Evolutionary conservation across 2,797 vertebrate species (phyloP).

Genomic region (Amniataba percoides): DNA sequence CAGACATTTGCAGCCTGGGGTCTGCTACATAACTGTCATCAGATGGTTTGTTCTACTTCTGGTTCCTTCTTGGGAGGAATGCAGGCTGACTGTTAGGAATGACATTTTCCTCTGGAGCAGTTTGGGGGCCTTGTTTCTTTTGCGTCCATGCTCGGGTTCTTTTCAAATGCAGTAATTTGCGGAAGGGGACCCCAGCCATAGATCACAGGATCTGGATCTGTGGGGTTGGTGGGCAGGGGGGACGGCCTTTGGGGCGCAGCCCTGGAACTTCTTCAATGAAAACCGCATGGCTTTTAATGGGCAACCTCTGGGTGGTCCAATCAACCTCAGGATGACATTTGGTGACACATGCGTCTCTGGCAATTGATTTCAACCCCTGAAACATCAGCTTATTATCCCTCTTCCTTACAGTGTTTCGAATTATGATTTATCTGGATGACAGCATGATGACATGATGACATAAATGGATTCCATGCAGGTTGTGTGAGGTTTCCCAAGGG

Average conservation of each 20-base stretch:
- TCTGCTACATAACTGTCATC: slow-evolving; percentile 51
- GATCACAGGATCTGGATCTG: slow-evolving; percentile 73
- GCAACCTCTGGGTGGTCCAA: slow-evolving; percentile 79
- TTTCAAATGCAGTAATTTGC: slow-evolving; percentile 77
- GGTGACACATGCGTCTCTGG: slow-evolving; percentile 73
- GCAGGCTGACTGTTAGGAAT: slow-evolving; percentile 55
- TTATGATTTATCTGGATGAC: slow-evolving; percentile 55
- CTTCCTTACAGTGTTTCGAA: slow-evolving; percentile 42
- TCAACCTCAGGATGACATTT: slow-evolving; percentile 77
- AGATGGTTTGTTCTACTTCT: slow-evolving; percentile 49
- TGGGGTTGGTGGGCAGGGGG: slow-evolving; percentile 57
- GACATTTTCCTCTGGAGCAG: slow-evolving; percentile 56
- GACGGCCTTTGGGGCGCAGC: slow-evolving; percentile 64
- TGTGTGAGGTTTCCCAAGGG: slow-evolving; percentile 45
- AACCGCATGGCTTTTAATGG: slow-evolving; percentile 78
- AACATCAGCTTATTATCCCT: slow-evolving; percentile 55
- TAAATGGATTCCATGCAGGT: slow-evolving; percentile 61
- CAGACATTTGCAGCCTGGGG: slow-evolving; percentile 49
- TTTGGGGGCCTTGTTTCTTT: slow-evolving; percentile 56
- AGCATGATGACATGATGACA: slow-evolving; percentile 50
- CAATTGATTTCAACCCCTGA: slow-evolving; percentile 64
- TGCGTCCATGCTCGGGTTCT: slow-evolving; percentile 58
- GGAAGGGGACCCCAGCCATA: slow-evolving; percentile 70
- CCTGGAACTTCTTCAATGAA: slow-evolving; percentile 77
- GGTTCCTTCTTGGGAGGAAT: slow-evolving; percentile 50